These are phyloP conservation scores for human DNA, from an alignment of 2,113 vertebrate genomes.

Conservation along the genomic window GRCh38 chr7:115485501-115486000, in stretches of 20 bases:
- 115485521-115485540: neutral
- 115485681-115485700: neutral
- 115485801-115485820: neutral
- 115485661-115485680: neutral
- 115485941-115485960: neutral
- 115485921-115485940: conserved; percentile 9
- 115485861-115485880: neutral
- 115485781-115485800: neutral
- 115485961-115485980: neutral
- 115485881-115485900: neutral
- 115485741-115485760: neutral
- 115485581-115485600: neutral
- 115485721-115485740: neutral
- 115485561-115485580: neutral
- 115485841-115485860: conserved; percentile 17
- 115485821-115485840: neutral
- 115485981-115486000: conserved; percentile 12
- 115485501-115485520: no score
- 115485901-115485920: neutral
- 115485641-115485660: neutral
- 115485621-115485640: neutral
- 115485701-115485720: neutral
- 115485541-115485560: neutral
- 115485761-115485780: neutral
- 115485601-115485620: neutral